Evolutionary conservation across 1,140 invertebrate genomes (phyloP).

Genomic region (Meloidogyne hapla): DNA sequence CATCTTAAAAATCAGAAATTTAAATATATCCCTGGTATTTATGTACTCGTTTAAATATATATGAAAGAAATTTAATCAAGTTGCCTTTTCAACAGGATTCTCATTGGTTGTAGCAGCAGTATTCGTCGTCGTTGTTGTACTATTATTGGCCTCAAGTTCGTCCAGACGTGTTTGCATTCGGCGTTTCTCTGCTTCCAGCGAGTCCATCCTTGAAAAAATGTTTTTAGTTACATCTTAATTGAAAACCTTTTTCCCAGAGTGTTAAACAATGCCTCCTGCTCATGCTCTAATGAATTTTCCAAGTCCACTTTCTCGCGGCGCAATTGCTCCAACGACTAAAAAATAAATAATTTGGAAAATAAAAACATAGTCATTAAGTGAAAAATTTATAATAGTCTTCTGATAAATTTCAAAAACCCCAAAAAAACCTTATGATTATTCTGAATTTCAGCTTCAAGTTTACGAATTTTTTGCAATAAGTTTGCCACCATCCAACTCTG

Average conservation of each 20-base stretch:
- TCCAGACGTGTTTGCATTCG: slow-evolving; percentile 37
- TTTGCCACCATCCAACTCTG: slow-evolving; percentile 41
- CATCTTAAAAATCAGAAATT: not conserved
- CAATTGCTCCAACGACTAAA: slow-evolving; percentile 40
- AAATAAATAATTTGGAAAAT: too few species aligned
- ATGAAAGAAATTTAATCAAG: not conserved
- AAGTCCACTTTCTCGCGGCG: slow-evolving; percentile 40
- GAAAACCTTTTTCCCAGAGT: slow-evolving; percentile 34
- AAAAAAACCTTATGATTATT: slow-evolving; percentile 36
- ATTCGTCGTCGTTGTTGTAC: not conserved
- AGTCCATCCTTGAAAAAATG: slow-evolving; percentile 26
- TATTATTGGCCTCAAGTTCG: slow-evolving; percentile 19
- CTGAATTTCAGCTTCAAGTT: slow-evolving; percentile 41
- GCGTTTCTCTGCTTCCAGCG: slow-evolving; percentile 41
- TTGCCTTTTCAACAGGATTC: not conserved
- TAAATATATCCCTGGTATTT: slow-evolving; percentile 2
- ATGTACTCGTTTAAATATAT: not conserved
- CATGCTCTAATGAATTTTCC: slow-evolving; percentile 43
- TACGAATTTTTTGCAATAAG: slow-evolving; percentile 37
- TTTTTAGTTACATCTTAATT: not conserved
- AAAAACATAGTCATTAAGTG: too few species aligned
- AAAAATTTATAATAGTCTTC: slow-evolving; percentile 25
- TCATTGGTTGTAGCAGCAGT: not conserved
- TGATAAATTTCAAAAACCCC: too few species aligned
- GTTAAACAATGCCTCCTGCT: slow-evolving; percentile 41